Percentiles rank a stretch among this genome's conserved stretches.
These are phyloP conservation scores for Coleophora deauratella DNA, from an alignment of 2,888 invertebrate genomes.

Conservation along the genomic window DNA sequence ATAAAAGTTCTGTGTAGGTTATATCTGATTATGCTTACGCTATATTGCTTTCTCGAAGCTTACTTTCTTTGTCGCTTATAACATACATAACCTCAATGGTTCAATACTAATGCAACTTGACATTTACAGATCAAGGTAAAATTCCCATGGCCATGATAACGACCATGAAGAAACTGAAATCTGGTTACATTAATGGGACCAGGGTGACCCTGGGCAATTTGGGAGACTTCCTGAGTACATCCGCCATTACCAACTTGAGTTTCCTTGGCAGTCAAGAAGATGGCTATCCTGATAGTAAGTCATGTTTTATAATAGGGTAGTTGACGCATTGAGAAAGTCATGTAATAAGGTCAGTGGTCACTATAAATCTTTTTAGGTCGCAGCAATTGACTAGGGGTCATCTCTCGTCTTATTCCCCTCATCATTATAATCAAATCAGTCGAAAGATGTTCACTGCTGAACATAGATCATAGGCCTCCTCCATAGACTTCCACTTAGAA, in stretches of 20 bases:
- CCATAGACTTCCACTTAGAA: too few species aligned
- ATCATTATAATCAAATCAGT: too few species aligned
- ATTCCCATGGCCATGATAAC: slow-evolving; percentile 96
- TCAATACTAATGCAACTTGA: background rate
- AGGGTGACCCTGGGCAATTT: slow-evolving; percentile 96
- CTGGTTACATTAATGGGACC: slow-evolving; percentile 99
- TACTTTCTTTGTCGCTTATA: background rate
- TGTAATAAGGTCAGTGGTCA: too few species aligned
- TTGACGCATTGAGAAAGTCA: too few species aligned
- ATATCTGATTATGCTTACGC: too few species aligned
- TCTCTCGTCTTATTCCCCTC: too few species aligned
- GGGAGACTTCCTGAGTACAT: slow-evolving; percentile 96
- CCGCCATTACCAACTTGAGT: slow-evolving; percentile 97
- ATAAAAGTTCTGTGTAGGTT: too few species aligned
- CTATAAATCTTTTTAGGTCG: too few species aligned
- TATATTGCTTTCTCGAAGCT: background rate
- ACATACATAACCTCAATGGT: background rate
- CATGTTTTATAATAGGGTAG: background rate
- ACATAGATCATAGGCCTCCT: too few species aligned
- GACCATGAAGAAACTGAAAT: slow-evolving; percentile 98
- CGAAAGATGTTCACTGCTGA: too few species aligned
- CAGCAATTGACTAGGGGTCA: too few species aligned
- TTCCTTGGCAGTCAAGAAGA: slow-evolving; percentile 95
- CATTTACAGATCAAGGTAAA: slow-evolving; percentile 86
- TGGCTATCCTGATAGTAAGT: slow-evolving; percentile 89